Base-by-base conservation (phyloP, 2,888 invertebrate genomes). In the Ornithoptera alexandrae region DNA sequence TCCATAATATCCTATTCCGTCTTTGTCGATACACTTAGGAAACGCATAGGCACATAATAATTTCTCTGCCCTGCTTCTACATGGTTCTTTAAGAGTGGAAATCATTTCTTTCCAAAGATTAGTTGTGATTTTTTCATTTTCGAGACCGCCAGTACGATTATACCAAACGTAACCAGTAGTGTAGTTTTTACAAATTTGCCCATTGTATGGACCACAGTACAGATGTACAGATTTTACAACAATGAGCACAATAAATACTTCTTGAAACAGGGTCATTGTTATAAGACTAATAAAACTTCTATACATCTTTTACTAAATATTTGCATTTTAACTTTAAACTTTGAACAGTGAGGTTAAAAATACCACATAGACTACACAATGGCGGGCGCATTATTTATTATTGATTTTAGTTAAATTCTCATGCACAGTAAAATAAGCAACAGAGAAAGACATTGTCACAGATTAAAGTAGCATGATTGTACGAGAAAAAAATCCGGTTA, bases 11-110 rank as follows among this genome's bases (percentile, higher is more conserved):
- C 96, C 95, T 71, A 94, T 93, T 65, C 95, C 95, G 78, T 93
- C 92, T 80, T 94, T 94, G 78, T 95, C 89, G 72, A 95, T 93
- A 82, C 98, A 98, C 81, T 96, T 95, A 3, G 98, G 98, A 90
- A 98, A 98, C 65, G 98, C 97, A 89, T 97, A 98, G 70, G 97
- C 95, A 88, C 98, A 98, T 20, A 98, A 90, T 83, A 98, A 93
- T 93, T 95, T 97, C 95, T 98, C 97, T 62, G 98, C 98, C 71
- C 96, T 96, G 74, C 95, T 95, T 71, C 96, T 94, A 87, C 98
- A 98, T 58, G 97, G 96, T 79, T 97, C 97, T 71, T 94, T 94
- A 59, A 98, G 91, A 68, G 95, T 94, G 15, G 94, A 93, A 81
- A 98, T 96, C 87, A 98, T 93, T 92, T 98, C 97, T 75, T 96